Evolutionary conservation across 2,113 vertebrate genomes (phyloP).

Genomic region (Platycercus adscitus): DNA sequence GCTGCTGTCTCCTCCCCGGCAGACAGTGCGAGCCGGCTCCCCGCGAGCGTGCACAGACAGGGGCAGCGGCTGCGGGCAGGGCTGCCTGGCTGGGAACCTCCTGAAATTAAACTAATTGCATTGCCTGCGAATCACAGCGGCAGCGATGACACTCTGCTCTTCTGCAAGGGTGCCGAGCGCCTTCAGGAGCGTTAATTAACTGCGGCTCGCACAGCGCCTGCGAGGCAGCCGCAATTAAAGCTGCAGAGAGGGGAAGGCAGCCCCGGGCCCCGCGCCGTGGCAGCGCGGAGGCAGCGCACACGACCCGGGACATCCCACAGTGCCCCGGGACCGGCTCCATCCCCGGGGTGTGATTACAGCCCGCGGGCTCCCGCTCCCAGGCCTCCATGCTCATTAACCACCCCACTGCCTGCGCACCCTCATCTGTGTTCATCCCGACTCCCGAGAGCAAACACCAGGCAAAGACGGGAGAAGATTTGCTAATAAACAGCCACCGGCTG

Average conservation of each 20-base stretch:
- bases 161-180: not conserved
- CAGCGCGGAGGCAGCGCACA: rapidly evolving
- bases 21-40: not conserved
- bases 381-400: not conserved
- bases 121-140: not conserved
- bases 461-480: not conserved
- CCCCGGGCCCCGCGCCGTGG: rapidly evolving
- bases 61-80: not conserved
- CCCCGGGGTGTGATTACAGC: not conserved
- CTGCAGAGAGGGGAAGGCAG: not conserved
- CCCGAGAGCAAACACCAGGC: not conserved
- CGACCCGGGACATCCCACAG: rapidly evolving
- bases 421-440: not conserved
- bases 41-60: not conserved
- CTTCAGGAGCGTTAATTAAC: constrained; percentile 8
- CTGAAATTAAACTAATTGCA: not conserved
- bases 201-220: not conserved
- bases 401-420: not conserved
- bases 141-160: not conserved
- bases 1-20: not conserved
- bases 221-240: not conserved
- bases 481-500: not conserved
- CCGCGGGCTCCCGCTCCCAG: not conserved
- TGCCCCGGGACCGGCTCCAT: not conserved
- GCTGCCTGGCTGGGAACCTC: not conserved